Conservation (phyloP, 1,140 invertebrate genomes). For the Ladona fulva region DNA sequence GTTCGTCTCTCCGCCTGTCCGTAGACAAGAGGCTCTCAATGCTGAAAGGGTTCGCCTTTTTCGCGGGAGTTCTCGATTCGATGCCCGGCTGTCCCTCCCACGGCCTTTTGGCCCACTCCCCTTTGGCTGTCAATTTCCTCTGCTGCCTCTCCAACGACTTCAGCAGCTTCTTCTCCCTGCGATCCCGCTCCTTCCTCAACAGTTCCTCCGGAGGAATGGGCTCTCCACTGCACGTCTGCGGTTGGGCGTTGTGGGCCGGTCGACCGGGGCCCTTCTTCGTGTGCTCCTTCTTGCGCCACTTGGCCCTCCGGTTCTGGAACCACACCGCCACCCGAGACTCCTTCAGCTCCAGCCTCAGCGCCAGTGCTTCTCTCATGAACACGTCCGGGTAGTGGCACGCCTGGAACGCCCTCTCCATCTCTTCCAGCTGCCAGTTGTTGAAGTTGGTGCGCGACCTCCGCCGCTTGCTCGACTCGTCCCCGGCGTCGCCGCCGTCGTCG, state of each 20-base stretch:
- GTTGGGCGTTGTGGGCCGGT: constrained; percentile 33
- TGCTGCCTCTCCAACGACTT: constrained; percentile 90
- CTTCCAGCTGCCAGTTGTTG: constrained; percentile 97
- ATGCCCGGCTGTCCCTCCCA: neutral
- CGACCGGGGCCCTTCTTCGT: constrained; percentile 42
- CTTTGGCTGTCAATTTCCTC: constrained; percentile 78
- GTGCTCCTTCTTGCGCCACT: constrained; percentile 38
- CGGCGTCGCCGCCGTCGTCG: constrained; percentile 35
- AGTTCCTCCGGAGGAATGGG: constrained; percentile 88
- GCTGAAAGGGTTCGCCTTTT: constrained; percentile 23
- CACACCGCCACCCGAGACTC: constrained; percentile 88
- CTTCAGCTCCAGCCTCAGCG: constrained; percentile 89
- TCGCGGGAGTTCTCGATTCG: neutral
- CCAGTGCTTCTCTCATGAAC: constrained; percentile 94
- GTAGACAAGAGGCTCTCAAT: constrained; percentile 23
- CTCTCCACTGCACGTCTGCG: constrained; percentile 49
- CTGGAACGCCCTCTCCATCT: constrained; percentile 92
- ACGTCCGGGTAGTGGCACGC: constrained; percentile 97
- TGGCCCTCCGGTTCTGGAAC: constrained; percentile 43
- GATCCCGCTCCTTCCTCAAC: constrained; percentile 77
- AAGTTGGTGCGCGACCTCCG: constrained; percentile 94
- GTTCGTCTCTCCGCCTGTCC: neutral
- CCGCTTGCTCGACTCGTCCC: constrained; percentile 60
- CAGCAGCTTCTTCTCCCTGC: constrained; percentile 39
- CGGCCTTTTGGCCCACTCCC: constrained; percentile 37